Percentiles rank a stretch among this genome's conserved stretches.
Conservation (phyloP, 2,113 vertebrate species). For the Tychaedon coryphoeus region DNA sequence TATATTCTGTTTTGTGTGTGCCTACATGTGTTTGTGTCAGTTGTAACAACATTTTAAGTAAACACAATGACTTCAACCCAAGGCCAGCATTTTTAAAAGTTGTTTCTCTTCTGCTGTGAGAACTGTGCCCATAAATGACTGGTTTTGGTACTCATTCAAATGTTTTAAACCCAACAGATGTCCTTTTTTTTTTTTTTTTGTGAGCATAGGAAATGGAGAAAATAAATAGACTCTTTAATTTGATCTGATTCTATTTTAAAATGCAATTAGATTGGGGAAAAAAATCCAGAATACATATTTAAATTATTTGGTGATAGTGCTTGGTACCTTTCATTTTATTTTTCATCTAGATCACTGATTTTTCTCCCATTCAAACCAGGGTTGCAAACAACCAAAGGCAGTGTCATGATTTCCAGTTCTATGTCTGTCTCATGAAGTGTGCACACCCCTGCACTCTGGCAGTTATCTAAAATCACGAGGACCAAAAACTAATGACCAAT, state of each 20-base stretch:
- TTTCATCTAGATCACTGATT: background rate
- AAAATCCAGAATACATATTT: background rate
- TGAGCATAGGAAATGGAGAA: background rate
- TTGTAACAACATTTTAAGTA: background rate
- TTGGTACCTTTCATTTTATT: background rate
- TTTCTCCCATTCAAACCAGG: background rate
- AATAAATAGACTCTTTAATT: slow-evolving; percentile 10
- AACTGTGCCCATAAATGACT: background rate
- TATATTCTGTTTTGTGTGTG: background rate
- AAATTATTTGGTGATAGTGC: background rate
- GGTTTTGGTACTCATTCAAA: background rate
- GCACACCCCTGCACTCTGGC: no score
- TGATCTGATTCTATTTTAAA: background rate
- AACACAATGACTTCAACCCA: background rate
- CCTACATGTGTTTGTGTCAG: background rate
- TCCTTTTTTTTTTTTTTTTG: background rate
- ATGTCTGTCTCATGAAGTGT: background rate
- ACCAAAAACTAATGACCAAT: background rate
- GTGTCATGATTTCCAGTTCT: background rate
- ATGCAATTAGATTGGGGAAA: background rate
- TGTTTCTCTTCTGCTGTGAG: background rate
- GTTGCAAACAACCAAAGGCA: background rate
- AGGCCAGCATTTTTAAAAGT: background rate
- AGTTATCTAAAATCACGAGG: background rate
- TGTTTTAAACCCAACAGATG: background rate